Evolutionary conservation across 2,113 vertebrate species (phyloP), one percentile per base, ranked within the genome.

Genomic region (Pteruthius melanotis): DNA sequence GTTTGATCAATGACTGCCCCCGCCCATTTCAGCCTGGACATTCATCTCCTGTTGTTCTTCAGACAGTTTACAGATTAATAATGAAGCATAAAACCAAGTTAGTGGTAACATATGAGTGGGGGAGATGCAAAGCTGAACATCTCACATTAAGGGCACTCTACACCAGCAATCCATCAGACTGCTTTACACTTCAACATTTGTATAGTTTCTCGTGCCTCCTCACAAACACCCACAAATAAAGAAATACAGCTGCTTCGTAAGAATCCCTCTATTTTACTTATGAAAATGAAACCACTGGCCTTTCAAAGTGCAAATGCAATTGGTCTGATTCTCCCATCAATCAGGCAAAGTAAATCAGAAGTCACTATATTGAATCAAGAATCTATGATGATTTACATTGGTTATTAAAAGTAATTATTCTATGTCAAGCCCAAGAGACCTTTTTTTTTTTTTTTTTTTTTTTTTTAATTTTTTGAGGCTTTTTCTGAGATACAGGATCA

Each of bases 31-130:
- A 95, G 91, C 77, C 57, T 85, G 87, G 87, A 85, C 84, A 96
- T 95, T 94, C 21, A 0, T 95, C 95, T 96, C 87, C 81, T 93
- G 87, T 96, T 97, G 94, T 96, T 95, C 74, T 87, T 77, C 61
- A 94, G 91, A 83, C 91, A 94, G 81, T 87, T 96, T 94, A 95
- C 87, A 94, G 91, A 95, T 96, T 95, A 96, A 97, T 96, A 95
- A 95, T 91, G 96, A 95, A 96, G 93, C 93, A 95, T 95, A 94
- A 95, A 95, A 93, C 77, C 84, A 87, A 96, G 93, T 93, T 95
- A 95, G 87, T 87, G 89, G 91, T 91, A 95, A 84, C 89, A 47
- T 91, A 92, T 85, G 87, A 91, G 88, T 21, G 28, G 30, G 24
- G 45, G 35, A 95, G 74, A 93, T 93, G 83, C 93, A 95, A 91